Conservation (phyloP, 2,888 invertebrate species). For the Busseola fusca region DNA sequence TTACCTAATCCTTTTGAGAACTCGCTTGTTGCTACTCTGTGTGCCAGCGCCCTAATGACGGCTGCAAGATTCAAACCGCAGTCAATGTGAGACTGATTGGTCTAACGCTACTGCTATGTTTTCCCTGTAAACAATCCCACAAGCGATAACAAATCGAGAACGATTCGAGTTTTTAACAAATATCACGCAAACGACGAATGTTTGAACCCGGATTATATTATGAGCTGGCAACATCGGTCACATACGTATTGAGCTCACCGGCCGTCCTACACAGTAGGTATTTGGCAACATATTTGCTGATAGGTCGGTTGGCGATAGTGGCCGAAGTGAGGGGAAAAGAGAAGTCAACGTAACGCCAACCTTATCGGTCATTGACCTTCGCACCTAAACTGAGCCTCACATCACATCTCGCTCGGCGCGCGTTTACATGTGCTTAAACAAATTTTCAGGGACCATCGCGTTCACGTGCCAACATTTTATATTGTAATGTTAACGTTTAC, state of each 20-base stretch:
- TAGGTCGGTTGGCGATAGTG: constrained; percentile 74
- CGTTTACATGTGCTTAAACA: constrained; percentile 70
- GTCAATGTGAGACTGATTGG: neutral
- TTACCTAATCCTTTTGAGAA: constrained; percentile 39
- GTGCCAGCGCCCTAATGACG: constrained; percentile 9
- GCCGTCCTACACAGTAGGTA: constrained; percentile 59
- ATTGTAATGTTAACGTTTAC: constrained; percentile 59
- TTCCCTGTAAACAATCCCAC: constrained; percentile 24
- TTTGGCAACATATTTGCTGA: constrained; percentile 70
- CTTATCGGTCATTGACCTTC: constrained; percentile 89
- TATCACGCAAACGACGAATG: constrained; percentile 44
- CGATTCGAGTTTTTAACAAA: constrained; percentile 36
- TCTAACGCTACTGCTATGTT: constrained; percentile 12
- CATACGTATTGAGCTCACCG: constrained; percentile 42
- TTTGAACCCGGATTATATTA: constrained; percentile 47
- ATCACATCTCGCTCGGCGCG: constrained; percentile 81
- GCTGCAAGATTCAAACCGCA: constrained; percentile 6
- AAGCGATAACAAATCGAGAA: constrained; percentile 33
- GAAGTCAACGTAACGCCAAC: constrained; percentile 81
- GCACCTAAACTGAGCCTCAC: constrained; percentile 87
- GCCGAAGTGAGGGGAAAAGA: constrained; percentile 72
- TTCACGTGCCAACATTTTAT: constrained; percentile 61
- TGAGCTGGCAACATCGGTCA: constrained; percentile 46
- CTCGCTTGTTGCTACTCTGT: constrained; percentile 20
- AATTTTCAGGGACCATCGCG: constrained; percentile 74